Conservation (phyloP, 2,888 invertebrate genomes). For the Machimus rusticus region DNA sequence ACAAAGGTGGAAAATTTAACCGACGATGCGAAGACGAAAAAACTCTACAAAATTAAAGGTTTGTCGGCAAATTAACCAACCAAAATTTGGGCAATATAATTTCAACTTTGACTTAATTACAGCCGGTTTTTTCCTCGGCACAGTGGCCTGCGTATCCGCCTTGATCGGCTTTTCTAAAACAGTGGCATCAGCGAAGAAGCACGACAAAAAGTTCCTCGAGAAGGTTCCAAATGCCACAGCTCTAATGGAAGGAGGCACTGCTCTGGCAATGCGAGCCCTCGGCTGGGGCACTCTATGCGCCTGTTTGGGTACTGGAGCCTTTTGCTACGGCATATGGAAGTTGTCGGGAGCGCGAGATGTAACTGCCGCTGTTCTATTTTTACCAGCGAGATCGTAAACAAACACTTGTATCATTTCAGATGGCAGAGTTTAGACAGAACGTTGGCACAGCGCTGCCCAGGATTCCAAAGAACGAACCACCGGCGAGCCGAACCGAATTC, state of each 20-base stretch:
- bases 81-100: neutral
- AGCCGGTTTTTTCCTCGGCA: conserved; percentile 60
- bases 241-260: conserved; percentile 78
- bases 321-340: conserved; percentile 89
- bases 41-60: conserved; percentile 30
- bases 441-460: conserved; percentile 79
- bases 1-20: neutral
- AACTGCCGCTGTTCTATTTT: conserved; percentile 52
- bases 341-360: conserved; percentile 85
- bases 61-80: neutral
- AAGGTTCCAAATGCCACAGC: conserved; percentile 73
- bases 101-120: neutral
- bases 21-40: neutral
- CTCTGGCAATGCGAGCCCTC: conserved; percentile 82
- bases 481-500: conserved; percentile 86
- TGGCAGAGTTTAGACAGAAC: conserved; percentile 82
- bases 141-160: conserved; percentile 73
- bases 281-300: conserved; percentile 90
- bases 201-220: conserved; percentile 80
- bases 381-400: neutral
- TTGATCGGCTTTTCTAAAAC: conserved; percentile 83
- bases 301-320: conserved; percentile 79
- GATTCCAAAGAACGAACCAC: conserved; percentile 79
- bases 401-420: conserved; percentile 64
- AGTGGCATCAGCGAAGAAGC: conserved; percentile 77